Evolutionary conservation across 2,888 invertebrate genomes (phyloP), one percentile per base, ranked within the genome.

Genomic region (Temnothorax unifasciatus): DNA sequence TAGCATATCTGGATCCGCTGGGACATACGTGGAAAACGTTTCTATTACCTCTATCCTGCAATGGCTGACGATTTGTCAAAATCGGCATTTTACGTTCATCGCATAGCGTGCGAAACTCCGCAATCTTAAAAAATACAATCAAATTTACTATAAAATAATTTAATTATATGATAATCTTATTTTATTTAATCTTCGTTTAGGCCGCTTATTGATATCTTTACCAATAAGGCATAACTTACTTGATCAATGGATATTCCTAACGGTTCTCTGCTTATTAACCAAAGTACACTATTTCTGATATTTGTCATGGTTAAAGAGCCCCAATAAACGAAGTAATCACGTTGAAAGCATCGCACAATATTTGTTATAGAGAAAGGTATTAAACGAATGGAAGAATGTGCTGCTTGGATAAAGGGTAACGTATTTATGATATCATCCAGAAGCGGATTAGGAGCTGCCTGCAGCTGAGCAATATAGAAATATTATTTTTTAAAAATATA

Each of bases 291-390:
- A 87, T 95, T 95, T 0, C 95, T 92, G 21, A 96, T 96, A 5
- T 92, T 93, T 0, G 93, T 93, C 0, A 96, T 96, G 0, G 92
- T 93, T 64, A 97, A 92, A 18, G 95, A 95, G 1, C 97, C 97
- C 96, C 96, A 96, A 90, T 97, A 97, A 1, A 96, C 87, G 87
- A 97, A 96, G 92, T 96, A 97, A 92, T 97, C 97, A 87, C 95
- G 95, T 13, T 91, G 92, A 91, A 97, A 97, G 92, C 96, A 95
- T 3, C 95, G 95, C 9, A 97, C 82, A 0, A 97, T 94, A 1
- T 93, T 94, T 2, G 95, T 95, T 91, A 97, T 93, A 0, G 96
- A 95, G 25, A 95, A 94, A 0, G 96, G 96, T 0, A 95, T 95
- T 21, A 97, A 93, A 18, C 96, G 95, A 1, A 95, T 95, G 0